Conservation (phyloP, 2,113 vertebrate genomes). For the Poeciliopsis retropinna region DNA sequence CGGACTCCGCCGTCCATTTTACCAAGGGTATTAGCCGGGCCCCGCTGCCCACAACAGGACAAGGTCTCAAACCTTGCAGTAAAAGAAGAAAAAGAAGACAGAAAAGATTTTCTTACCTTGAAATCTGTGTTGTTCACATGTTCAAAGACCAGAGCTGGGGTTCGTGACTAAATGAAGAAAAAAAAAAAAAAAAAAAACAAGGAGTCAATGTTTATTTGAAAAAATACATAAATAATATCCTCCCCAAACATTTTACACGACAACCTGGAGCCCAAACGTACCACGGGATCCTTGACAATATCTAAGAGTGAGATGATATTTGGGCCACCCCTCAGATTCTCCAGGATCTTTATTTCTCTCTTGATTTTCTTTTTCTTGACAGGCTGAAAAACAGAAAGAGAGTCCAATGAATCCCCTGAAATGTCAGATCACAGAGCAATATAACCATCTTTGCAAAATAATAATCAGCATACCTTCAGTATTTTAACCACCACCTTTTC, state of each 20-base stretch:
- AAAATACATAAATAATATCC: not conserved
- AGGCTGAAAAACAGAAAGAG: constrained; percentile 70
- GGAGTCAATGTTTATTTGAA: not conserved
- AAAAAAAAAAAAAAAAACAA: not conserved
- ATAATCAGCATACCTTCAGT: constrained; percentile 87
- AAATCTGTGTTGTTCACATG: constrained; percentile 91
- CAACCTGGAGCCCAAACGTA: constrained; percentile 48
- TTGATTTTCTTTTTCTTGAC: constrained; percentile 94
- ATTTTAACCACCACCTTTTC: constrained; percentile 99
- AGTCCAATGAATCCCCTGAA: not conserved
- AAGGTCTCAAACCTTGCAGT: no score
- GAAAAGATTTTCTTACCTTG: constrained; percentile 76
- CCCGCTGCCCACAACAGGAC: no score
- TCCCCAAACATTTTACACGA: not conserved
- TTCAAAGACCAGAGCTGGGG: constrained; percentile 89
- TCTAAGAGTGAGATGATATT: constrained; percentile 89
- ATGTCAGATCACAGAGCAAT: not conserved
- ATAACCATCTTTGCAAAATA: not conserved
- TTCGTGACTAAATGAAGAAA: constrained; percentile 79
- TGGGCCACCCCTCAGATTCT: constrained; percentile 87
- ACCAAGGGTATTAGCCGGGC: no score
- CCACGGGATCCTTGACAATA: constrained; percentile 90
- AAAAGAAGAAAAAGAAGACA: not conserved
- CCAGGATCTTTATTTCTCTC: constrained; percentile 89
- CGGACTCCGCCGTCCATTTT: no score